A percentile compares a stretch with the other conserved stretches of the same genome.
Evolutionary conservation across 2,888 invertebrate species (phyloP).

Genomic region (Cetonia aurata): DNA sequence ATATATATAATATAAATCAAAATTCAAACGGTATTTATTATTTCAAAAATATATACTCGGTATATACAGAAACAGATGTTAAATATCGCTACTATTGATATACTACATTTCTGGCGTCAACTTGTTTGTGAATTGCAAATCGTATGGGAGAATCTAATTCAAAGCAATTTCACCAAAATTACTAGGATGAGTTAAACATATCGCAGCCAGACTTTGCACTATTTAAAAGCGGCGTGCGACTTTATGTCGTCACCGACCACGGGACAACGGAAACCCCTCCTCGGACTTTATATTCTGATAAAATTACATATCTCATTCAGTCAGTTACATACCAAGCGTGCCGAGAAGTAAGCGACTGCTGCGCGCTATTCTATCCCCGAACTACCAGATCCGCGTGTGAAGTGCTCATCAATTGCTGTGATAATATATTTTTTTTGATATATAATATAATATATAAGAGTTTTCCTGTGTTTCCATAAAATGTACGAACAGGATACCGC

Average conservation of each 20-base stretch:
- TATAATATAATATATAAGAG: not conserved
- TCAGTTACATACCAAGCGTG: slow-evolving; percentile 30
- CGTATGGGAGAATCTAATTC: not conserved
- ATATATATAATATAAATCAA: no score
- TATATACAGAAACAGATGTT: no score
- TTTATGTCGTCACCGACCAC: slow-evolving; percentile 28
- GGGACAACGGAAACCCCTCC: slow-evolving; percentile 22
- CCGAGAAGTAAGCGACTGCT: not conserved
- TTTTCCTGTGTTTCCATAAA: slow-evolving; percentile 45
- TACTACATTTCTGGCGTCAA: no score
- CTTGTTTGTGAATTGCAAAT: no score
- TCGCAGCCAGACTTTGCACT: slow-evolving; percentile 19
- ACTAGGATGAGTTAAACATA: slow-evolving; percentile 22
- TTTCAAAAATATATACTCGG: no score
- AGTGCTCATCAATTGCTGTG: slow-evolving; percentile 35
- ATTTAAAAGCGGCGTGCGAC: slow-evolving; percentile 1
- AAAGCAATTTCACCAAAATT: slow-evolving; percentile 21
- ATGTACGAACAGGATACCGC: slow-evolving; percentile 78
- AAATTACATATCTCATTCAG: slow-evolving; percentile 36
- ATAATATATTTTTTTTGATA: not conserved
- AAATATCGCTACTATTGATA: no score
- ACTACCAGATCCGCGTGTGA: slow-evolving; percentile 22
- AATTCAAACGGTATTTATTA: no score
- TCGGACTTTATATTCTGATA: slow-evolving; percentile 27
- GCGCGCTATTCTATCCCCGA: not conserved